Base-by-base conservation (phyloP, 37 sponge, comb jelly and placozoan genomes). In the Eunapius fragilis region DNA sequence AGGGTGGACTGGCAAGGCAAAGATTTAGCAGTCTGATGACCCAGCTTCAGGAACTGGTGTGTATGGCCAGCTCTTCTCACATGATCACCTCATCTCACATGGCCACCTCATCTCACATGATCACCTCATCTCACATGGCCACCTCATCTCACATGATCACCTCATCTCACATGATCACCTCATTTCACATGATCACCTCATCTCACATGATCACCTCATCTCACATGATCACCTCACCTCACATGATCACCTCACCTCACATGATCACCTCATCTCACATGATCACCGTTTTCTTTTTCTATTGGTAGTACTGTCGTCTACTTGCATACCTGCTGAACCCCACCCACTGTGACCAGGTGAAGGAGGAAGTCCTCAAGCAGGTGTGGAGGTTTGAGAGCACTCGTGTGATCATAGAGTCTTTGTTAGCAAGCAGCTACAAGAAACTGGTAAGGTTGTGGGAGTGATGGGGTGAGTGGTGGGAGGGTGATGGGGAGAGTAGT, bases 291-390 rank as follows among this genome's bases (percentile, higher is more conserved):
- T 58, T 17, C 28, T 31, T 12, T 50, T 69, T 80, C 28, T n/a
- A 2, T 50, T 75, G 0, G n/a, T 82, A 91, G 87, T 68, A 86
- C 25, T 2, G 77, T 72, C 77, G 87, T 12, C 77, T 91, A 23
- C 68, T 91, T 10, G 82, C 83, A 31, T 79, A 86, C 79, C 71
- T 91, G 22, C 25, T 86, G 31, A 82, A 79, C 36, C 74, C 82
- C n/a, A 33, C 41, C 37, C 91, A 91, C 38, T 71, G 72, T 58
- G 48, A 35, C 47, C 48, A 13, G 3, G 72, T 86, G 68, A 74
- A 83, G 67, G 75, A 67, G 25, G 87, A 80, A 0, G 75, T 86
- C 7, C 72, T 91, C 10, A 77, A 77, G 74, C 32, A 71, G 38
- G 26, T 91, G 71, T 86, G 87, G 87, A 13, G n/a, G 9, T 72